Conservation (phyloP, 2,797 vertebrate species). For the Pseudochromis fuscus region DNA sequence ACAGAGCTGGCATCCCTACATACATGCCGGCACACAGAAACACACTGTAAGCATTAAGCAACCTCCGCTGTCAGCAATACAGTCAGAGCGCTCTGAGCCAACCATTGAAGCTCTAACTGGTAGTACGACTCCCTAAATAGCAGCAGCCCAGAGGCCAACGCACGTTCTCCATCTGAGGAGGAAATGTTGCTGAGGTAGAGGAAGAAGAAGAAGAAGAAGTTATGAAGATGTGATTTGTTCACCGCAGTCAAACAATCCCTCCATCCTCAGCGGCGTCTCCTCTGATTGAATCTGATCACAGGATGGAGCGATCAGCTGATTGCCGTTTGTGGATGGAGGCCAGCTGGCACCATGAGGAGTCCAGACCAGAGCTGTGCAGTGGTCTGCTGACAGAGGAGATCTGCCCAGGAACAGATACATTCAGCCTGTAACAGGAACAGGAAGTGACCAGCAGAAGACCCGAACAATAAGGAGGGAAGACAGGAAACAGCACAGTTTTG, state of each 20-base stretch:
- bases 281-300: slow-evolving; percentile 2
- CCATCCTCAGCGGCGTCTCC: slow-evolving; percentile 12
- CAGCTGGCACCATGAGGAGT: slow-evolving; percentile 30
- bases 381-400: slow-evolving; percentile 13
- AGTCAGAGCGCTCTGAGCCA: slow-evolving; percentile 17
- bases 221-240: slow-evolving; percentile 32
- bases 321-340: slow-evolving; percentile 25
- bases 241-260: slow-evolving; percentile 30
- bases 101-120: slow-evolving; percentile 22
- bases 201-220: slow-evolving; percentile 11
- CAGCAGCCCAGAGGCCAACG: slow-evolving; percentile 30
- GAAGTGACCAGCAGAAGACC: too few relatives aligned
- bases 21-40: not conserved
- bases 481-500: too few relatives aligned
- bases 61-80: not conserved
- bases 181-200: slow-evolving; percentile 27
- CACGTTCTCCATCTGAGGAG: slow-evolving; percentile 1
- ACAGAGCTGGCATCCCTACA: slow-evolving; percentile 37
- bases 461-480: too few relatives aligned
- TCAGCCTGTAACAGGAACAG: too few relatives aligned
- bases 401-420: not conserved
- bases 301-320: slow-evolving; percentile 25
- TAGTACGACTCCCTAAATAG: slow-evolving; percentile 18
- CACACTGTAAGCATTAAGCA: slow-evolving; percentile 2
- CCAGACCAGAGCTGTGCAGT: slow-evolving; percentile 5